Evolutionary conservation across 2,888 invertebrate species (phyloP).

Genomic region (Cecidostiba fungosa): DNA sequence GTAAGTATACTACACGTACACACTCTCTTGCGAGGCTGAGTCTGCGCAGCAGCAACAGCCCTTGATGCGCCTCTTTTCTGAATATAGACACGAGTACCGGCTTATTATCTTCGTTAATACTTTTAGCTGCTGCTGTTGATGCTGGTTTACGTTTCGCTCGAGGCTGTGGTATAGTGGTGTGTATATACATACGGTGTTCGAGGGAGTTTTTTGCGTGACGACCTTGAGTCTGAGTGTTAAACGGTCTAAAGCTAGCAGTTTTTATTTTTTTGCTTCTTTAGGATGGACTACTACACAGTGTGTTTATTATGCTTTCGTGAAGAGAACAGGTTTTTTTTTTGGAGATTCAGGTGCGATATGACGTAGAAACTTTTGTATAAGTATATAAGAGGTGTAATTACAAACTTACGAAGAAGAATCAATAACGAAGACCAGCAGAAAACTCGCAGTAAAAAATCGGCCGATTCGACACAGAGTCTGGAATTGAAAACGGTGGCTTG

Average conservation of each 20-base stretch:
- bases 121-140: constrained; percentile 4
- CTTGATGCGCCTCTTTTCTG: neutral
- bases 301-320: no score
- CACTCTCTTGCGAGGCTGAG: neutral
- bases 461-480: no score
- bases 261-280: neutral
- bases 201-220: neutral
- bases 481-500: no score
- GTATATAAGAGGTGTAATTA: no score
- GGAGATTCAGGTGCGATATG: no score
- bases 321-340: no score
- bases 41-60: neutral
- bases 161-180: neutral
- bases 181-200: no score
- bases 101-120: constrained; percentile 20
- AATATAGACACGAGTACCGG: neutral
- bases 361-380: no score
- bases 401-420: no score
- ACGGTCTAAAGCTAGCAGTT: neutral
- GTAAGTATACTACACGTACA: neutral
- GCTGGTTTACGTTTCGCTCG: neutral
- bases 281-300: neutral
- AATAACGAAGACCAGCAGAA: no score
- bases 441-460: no score
- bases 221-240: neutral